Percentiles rank a stretch among this genome's conserved stretches.
Conservation (phyloP, 2,888 invertebrate species). For the Epistrophe grossulariae region DNA sequence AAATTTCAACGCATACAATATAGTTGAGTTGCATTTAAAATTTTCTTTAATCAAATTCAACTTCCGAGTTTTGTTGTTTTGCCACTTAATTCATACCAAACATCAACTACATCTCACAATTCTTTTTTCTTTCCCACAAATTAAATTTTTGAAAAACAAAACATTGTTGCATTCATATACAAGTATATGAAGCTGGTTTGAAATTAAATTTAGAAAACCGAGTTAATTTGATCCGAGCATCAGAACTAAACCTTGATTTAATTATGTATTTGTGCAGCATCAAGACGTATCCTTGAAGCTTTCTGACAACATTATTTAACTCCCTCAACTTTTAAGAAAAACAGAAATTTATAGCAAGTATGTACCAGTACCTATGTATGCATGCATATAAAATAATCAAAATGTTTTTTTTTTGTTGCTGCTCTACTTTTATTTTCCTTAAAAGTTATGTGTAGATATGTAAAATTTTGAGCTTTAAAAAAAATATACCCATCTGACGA, state of each 20-base stretch:
- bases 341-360: background rate
- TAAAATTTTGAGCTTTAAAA: constrained; percentile 22
- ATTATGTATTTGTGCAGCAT: constrained; percentile 29
- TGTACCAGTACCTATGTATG: background rate
- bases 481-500: constrained; percentile 28
- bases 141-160: background rate
- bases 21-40: background rate
- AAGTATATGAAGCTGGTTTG: background rate
- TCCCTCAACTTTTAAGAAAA: background rate
- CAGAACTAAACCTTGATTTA: constrained; percentile 5
- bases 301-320: background rate
- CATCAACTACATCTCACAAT: background rate
- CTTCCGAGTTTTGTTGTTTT: background rate
- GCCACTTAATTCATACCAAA: background rate
- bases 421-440: constrained; percentile 30
- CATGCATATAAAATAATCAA: background rate
- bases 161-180: background rate
- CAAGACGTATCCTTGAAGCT: background rate
- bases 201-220: background rate
- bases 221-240: background rate
- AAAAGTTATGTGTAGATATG: background rate
- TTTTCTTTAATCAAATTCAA: background rate
- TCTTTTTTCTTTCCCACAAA: background rate
- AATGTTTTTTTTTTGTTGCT: background rate
- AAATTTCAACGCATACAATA: too few species aligned